A percentile compares a stretch with the other conserved stretches of the same genome.
Evolutionary conservation across 1,140 invertebrate genomes (phyloP).

Genomic region (Battus philenor): DNA sequence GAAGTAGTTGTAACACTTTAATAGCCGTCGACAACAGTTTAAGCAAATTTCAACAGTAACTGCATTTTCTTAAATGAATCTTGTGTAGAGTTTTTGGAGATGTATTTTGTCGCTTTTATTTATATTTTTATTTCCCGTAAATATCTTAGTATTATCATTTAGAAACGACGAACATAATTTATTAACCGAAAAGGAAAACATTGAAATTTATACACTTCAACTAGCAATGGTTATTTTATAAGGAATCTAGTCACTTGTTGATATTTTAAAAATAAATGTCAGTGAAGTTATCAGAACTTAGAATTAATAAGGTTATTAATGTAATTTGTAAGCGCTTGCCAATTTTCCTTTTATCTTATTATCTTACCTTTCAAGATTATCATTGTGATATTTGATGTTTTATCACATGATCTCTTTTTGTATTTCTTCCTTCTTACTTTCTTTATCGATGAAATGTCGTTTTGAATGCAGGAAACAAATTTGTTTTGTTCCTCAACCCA

Average conservation of each 20-base stretch:
- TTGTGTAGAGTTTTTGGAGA: constrained; percentile 9
- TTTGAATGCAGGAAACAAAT: constrained; percentile 50
- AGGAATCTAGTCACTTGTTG: constrained; percentile 58
- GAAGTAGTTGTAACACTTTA: too few relatives aligned
- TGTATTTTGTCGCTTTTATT: constrained; percentile 14
- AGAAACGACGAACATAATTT: neutral
- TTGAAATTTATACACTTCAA: constrained; percentile 8
- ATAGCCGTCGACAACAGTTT: too few relatives aligned
- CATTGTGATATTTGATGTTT: constrained; percentile 33
- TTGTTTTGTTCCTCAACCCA: constrained; percentile 38
- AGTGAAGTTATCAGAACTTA: constrained; percentile 64
- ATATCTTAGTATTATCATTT: constrained; percentile 1
- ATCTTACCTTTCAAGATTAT: constrained; percentile 44
- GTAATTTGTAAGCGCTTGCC: constrained; percentile 63
- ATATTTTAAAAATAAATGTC: constrained; percentile 61
- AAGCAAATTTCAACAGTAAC: constrained; percentile 8
- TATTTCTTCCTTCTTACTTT: constrained; percentile 12
- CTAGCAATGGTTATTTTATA: constrained; percentile 21
- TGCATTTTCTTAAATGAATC: constrained; percentile 2
- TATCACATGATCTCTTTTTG: constrained; percentile 12
- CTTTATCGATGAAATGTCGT: constrained; percentile 29
- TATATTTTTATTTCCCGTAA: constrained; percentile 14
- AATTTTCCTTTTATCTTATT: constrained; percentile 52
- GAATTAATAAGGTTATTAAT: constrained; percentile 53
- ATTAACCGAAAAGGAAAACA: constrained; percentile 4